A percentile compares a stretch with the other conserved stretches of the same genome.
Evolutionary conservation across 2,888 invertebrate genomes (phyloP).

Genomic region (Diplolepis rosae): DNA sequence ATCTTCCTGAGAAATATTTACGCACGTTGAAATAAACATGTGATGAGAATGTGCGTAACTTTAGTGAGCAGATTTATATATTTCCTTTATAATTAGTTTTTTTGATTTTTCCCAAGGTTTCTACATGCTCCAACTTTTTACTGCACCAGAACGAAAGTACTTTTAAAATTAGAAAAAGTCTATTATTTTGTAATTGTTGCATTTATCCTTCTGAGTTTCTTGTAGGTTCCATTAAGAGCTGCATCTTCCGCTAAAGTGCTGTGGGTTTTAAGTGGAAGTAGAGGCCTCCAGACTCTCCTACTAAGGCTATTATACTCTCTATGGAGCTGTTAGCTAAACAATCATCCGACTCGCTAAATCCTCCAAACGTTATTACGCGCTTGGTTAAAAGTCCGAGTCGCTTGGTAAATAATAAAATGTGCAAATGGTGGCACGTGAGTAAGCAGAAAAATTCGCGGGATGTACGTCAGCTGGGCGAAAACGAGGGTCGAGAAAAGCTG

Average conservation of each 20-base stretch:
- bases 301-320: slow-evolving; percentile 12
- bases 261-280: background rate
- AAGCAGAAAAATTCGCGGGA: slow-evolving; percentile 44
- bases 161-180: too few relatives aligned
- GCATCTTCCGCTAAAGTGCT: slow-evolving; percentile 4
- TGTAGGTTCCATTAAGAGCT: background rate
- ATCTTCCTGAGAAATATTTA: too few relatives aligned
- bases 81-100: too few relatives aligned
- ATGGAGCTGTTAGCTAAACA: slow-evolving; percentile 54
- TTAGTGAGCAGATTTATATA: too few relatives aligned
- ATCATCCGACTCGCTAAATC: slow-evolving; percentile 52
- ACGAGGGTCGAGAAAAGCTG: slow-evolving; percentile 39
- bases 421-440: slow-evolving; percentile 48
- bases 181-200: too few relatives aligned
- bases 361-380: slow-evolving; percentile 52
- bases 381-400: slow-evolving; percentile 35
- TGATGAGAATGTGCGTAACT: too few relatives aligned
- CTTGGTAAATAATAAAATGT: slow-evolving; percentile 54
- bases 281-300: background rate
- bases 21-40: too few relatives aligned
- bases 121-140: too few relatives aligned
- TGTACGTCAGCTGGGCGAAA: slow-evolving; percentile 46
- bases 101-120: too few relatives aligned
- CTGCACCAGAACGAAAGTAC: too few relatives aligned
- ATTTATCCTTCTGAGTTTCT: too few relatives aligned